Evolutionary conservation across 2,888 invertebrate genomes (phyloP).

Genomic region (Arrhopalites spinosus): DNA sequence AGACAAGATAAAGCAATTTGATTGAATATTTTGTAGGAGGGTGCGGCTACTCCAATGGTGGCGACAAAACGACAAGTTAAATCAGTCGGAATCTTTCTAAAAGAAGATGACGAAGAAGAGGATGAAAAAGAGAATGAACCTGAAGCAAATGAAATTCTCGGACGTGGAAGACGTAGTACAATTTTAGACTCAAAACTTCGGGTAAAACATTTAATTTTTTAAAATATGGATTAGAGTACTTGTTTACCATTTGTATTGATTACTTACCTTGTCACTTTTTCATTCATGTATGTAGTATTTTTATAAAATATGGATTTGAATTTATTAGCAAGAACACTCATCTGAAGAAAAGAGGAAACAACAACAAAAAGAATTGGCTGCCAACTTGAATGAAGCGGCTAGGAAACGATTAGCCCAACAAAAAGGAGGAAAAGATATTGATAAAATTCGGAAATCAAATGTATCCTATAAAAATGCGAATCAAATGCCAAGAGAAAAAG

Average conservation of each 20-base stretch:
- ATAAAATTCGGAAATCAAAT: conserved; percentile 90
- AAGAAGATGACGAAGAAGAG: conserved; percentile 83
- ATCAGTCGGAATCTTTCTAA: conserved; percentile 92
- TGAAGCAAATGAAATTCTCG: conserved; percentile 68
- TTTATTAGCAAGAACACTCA: conserved; percentile 81
- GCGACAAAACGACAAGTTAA: conserved; percentile 93
- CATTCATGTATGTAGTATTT: background rate
- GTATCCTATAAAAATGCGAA: conserved; percentile 90
- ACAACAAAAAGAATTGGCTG: conserved; percentile 93
- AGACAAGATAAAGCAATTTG: no score
- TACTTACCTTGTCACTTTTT: background rate
- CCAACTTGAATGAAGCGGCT: conserved; percentile 88
- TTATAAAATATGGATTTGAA: no score
- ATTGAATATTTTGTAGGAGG: conserved; percentile 60
- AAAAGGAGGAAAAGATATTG: conserved; percentile 75
- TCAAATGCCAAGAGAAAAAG: conserved; percentile 91
- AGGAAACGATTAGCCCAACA: conserved; percentile 88
- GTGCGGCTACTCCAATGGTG: conserved; percentile 84
- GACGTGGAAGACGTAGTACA: conserved; percentile 81
- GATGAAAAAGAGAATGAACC: conserved; percentile 72
- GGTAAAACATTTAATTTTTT: conserved; percentile 58
- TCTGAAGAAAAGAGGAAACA: conserved; percentile 96
- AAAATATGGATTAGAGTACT: background rate
- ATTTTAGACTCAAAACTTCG: conserved; percentile 91
- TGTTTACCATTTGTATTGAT: background rate